Evolutionary conservation across 1,140 invertebrate species (phyloP).

Genomic region (Metopolophium dirhodum): DNA sequence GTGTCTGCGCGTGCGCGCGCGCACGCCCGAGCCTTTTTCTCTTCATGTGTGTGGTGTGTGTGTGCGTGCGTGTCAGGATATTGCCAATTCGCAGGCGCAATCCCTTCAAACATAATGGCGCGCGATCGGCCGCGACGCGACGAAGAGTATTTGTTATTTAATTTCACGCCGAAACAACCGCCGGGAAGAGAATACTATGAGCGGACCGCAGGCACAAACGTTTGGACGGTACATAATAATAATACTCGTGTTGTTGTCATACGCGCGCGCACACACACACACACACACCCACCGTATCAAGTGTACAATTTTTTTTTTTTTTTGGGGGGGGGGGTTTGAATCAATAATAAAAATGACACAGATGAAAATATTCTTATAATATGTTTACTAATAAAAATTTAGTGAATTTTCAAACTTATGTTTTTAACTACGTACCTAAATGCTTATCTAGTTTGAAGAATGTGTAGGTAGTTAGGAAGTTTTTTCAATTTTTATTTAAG

Average conservation of each 20-base stretch:
- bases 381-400: neutral
- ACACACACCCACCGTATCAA: neutral
- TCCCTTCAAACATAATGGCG: conserved; percentile 31
- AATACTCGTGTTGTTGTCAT: too few relatives aligned
- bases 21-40: neutral
- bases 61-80: neutral
- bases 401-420: too few relatives aligned
- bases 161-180: neutral
- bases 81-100: conserved; percentile 46
- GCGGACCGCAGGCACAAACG: too few relatives aligned
- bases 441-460: neutral
- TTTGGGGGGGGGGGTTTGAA: neutral
- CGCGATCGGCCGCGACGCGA: neutral
- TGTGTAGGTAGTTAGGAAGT: neutral
- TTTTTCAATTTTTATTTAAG: neutral
- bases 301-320: neutral
- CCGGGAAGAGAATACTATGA: neutral
- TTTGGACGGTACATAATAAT: too few relatives aligned
- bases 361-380: too few relatives aligned
- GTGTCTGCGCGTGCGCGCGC: too few relatives aligned
- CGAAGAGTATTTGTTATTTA: neutral
- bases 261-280: too few relatives aligned
- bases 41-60: neutral
- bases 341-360: neutral
- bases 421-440: too few relatives aligned